Base-by-base conservation (phyloP, 2,113 vertebrate species). In the Pimephales promelas region DNA sequence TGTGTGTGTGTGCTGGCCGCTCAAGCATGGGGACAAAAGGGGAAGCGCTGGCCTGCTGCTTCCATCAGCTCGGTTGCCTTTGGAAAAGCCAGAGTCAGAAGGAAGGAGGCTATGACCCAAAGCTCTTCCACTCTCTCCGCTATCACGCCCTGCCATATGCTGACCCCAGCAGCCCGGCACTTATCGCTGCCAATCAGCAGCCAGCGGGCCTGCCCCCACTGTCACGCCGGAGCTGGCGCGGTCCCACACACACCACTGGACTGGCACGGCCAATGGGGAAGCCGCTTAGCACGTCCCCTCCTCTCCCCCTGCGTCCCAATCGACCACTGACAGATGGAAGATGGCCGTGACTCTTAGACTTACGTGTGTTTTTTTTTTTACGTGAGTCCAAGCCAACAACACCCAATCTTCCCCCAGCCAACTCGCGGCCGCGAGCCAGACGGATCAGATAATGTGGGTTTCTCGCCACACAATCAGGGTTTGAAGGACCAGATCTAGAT, bases 131-230 rank as follows among this genome's bases (percentile, higher is more conserved):
- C 90, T 94, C 94, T 92, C 95, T 94, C 93, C 86, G 87, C 93
- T 98, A 98, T 99, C 97, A 96, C 95, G 92, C 94, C 93, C 94
- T 92, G 96, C 96, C 97, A 99, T 98, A 99, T 98, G 97, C 95
- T 98, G 97, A 97, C 95, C 95, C 95, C 94, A 95, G 95, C 94
- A 95, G 95, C 95, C 94, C 93, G 92, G 90, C 94, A 94, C 94
- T 95, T 97, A 97, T 96, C 96, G 92, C 94, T 94, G 95, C 94
- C 95, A 96, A 97, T 97, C 97, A 97, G 95, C 94, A 94, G 94
- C 94, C 94, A 90, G 88, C 90, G 84, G 91, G 86, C 89, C 85
- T 83, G 89, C 94, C 93, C 93, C 92, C 94, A 88, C 93, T 93
- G 87, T 64, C 88, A 82, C 83, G 75, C 76, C 88, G 84, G 87